Base-by-base conservation (phyloP, 2,797 vertebrate species). In the Poeciliopsis paucimaculata region DNA sequence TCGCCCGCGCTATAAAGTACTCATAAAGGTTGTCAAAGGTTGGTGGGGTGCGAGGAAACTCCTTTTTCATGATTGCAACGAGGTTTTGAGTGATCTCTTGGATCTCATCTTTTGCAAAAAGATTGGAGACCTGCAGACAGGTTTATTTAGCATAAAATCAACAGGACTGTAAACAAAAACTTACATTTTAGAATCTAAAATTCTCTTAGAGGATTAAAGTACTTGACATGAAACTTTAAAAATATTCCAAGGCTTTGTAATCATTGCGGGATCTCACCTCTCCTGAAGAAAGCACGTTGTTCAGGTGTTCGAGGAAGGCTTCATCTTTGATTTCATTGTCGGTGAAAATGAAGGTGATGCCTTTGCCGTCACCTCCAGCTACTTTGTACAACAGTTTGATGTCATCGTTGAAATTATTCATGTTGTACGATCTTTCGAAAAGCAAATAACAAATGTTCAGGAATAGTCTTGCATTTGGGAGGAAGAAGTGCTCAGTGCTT, bases 261-360 rank as follows among this genome's bases (percentile, higher is more conserved):
- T 0, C 4, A 12, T 68, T 41, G 9, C 70, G 70, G 23, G 31
- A 51, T 23, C 91, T 86, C 91, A 98, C 97, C 94, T 98, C 97
- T 89, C 97, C 97, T 13, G 97, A 98, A 49, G 97, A 98, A 73
- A 98, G 94, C 80, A 98, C 94, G 72, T 97, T 97, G 91, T 97
- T 98, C 90, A 98, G 92, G 77, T 97, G 97, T 87, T 98, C 97
- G 87, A 98, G 90, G 92, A 97, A 98, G 11, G 96, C 96, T 75
- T 98, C 97, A 43, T 98, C 96, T 93, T 97, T 97, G 84, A 98
- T 96, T 53, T 98, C 97, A 80, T 95, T 97, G 88, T 98, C 97
- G 6, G 96, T 97, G 89, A 98, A 97, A 90, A 97, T 94, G 86
- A 98, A 98, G 72, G 94, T 97, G 87, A 96, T 91, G 72, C 97